These are phyloP conservation scores for Calameuta filiformis DNA, from an alignment of 2,888 invertebrate species.

Conservation along the genomic window DNA sequence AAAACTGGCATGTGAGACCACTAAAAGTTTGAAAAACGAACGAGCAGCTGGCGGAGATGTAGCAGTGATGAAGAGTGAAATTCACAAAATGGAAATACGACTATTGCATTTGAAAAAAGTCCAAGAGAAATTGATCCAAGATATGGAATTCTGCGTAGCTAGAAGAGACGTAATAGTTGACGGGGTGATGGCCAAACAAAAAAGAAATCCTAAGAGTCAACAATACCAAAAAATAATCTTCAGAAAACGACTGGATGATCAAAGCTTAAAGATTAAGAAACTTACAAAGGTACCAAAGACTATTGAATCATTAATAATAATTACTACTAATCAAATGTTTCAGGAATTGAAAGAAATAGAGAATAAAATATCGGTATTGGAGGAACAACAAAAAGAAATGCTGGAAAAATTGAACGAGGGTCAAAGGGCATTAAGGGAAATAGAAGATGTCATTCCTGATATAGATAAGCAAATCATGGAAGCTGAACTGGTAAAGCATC, in stretches of 20 bases:
- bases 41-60: constrained; percentile 77
- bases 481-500: constrained; percentile 63
- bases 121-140: constrained; percentile 72
- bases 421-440: constrained; percentile 48
- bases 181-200: constrained; percentile 70
- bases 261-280: constrained; percentile 71
- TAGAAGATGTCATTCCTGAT: constrained; percentile 49
- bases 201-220: constrained; percentile 65
- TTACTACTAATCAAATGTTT: constrained; percentile 24
- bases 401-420: constrained; percentile 51
- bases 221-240: constrained; percentile 68
- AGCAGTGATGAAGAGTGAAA: constrained; percentile 81
- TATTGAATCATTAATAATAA: constrained; percentile 7
- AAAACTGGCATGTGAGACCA: constrained; percentile 77
- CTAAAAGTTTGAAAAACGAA: constrained; percentile 76
- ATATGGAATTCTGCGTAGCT: constrained; percentile 74
- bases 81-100: constrained; percentile 84
- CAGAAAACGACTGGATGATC: constrained; percentile 71
- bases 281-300: constrained; percentile 65
- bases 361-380: constrained; percentile 46
- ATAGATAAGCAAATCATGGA: constrained; percentile 62
- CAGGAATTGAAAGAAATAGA: constrained; percentile 59
- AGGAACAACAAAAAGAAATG: constrained; percentile 46
- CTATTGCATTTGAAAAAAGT: constrained; percentile 68
- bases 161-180: constrained; percentile 75